A percentile compares a stretch with the other conserved stretches of the same genome.
Evolutionary conservation across 1,140 invertebrate genomes (phyloP).

Genomic region (Achroia grisella): DNA sequence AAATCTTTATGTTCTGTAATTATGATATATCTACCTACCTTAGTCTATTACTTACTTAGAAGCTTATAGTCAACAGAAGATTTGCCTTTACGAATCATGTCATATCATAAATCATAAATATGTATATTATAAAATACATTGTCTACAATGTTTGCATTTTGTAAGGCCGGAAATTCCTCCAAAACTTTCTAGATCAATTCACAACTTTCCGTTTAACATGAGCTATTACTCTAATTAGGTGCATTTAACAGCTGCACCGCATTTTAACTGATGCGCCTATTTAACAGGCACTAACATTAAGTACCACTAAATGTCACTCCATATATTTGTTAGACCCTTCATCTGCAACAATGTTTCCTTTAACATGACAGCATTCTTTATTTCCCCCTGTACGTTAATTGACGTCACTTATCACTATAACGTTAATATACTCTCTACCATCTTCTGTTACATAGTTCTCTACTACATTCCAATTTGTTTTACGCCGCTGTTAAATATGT

Average conservation of each 20-base stretch:
- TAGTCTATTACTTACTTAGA: no score
- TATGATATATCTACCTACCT: no score
- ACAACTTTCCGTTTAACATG: constrained; percentile 19
- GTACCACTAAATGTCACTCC: constrained; percentile 52
- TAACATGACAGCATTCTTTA: constrained; percentile 35
- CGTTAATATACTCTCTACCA: constrained; percentile 30
- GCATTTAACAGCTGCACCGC: constrained; percentile 43
- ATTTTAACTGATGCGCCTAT: constrained; percentile 38
- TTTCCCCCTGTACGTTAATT: constrained; percentile 47
- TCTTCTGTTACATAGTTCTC: neutral
- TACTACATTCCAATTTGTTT: neutral
- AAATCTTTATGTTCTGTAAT: no score
- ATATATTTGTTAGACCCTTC: constrained; percentile 48
- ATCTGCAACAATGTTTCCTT: constrained; percentile 28
- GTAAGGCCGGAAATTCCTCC: neutral
- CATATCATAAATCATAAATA: no score
- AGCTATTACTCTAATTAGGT: constrained; percentile 37
- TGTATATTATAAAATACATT: no score
- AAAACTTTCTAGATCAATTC: constrained; percentile 9
- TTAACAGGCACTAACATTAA: constrained; percentile 44
- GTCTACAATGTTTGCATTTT: no score
- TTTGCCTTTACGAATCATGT: no score
- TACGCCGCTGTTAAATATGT: neutral
- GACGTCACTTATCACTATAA: constrained; percentile 39
- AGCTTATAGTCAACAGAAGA: no score